Conservation (phyloP, 2,888 invertebrate species). For the Calephelis perditalis region DNA sequence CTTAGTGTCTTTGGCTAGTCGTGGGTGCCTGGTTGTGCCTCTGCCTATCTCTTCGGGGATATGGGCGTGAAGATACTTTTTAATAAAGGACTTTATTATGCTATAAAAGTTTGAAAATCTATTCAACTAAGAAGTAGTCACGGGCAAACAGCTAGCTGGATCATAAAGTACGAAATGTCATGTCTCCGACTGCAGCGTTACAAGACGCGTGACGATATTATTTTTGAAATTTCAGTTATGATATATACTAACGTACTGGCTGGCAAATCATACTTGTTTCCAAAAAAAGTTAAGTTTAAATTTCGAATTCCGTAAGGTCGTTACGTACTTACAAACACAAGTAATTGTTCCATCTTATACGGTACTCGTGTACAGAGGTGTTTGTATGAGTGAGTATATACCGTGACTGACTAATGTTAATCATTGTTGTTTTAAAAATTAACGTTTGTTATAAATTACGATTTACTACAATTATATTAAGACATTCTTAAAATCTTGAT, state of each 20-base stretch:
- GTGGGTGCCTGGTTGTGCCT: too few species aligned
- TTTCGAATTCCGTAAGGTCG: conserved; percentile 37
- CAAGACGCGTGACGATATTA: not conserved
- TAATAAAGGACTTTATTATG: too few species aligned
- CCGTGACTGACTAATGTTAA: conserved; percentile 28
- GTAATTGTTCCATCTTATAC: conserved; percentile 30
- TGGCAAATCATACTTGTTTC: conserved; percentile 17
- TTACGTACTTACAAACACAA: conserved; percentile 31
- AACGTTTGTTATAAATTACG: not conserved
- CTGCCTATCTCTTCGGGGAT: too few species aligned
- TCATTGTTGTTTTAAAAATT: conserved; percentile 14
- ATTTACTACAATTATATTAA: too few species aligned
- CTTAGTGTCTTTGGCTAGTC: too few species aligned
- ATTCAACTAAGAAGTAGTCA: too few species aligned
- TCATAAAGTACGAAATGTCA: not conserved
- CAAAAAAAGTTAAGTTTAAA: conserved; percentile 27
- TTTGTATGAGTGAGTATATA: conserved; percentile 29
- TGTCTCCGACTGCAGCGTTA: not conserved
- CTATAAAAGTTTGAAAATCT: too few species aligned
- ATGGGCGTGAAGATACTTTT: too few species aligned
- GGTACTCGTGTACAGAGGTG: conserved; percentile 22
- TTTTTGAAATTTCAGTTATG: too few species aligned
- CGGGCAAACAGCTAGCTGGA: not conserved
- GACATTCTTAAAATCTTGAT: too few species aligned
- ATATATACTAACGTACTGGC: not conserved